These are phyloP conservation scores for Maylandia zebra DNA, from an alignment of 2,113 vertebrate species.

Conservation along the genomic window DNA sequence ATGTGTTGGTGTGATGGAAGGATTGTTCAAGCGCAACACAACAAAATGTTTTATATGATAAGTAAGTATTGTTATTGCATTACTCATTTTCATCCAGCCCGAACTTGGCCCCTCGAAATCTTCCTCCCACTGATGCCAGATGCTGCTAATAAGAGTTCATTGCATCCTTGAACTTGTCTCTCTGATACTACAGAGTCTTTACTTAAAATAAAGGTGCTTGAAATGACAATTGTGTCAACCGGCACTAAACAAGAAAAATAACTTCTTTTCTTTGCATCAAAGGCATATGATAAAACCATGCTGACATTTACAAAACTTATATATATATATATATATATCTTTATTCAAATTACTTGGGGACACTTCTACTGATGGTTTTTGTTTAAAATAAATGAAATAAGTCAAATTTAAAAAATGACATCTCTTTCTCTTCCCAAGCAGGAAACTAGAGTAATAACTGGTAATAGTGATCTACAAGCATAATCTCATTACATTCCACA, in stretches of 20 bases:
- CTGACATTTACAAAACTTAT: not conserved
- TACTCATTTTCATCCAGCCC: not conserved
- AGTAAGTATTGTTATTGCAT: not conserved
- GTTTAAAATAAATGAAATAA: not conserved
- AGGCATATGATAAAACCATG: not conserved
- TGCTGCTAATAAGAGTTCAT: not conserved
- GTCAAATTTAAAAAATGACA: not conserved
- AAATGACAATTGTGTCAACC: not conserved
- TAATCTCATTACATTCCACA: not conserved
- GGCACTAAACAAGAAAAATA: rapidly evolving
- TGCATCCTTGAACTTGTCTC: not conserved
- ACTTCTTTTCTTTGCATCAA: not conserved
- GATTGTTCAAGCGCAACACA: not conserved
- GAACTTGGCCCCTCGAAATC: not conserved
- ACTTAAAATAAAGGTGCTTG: not conserved
- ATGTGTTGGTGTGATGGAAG: not conserved
- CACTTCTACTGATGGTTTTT: not conserved
- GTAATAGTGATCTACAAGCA: not conserved
- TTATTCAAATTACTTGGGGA: slow-evolving; percentile 20
- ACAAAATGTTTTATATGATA: not conserved
- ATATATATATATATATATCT: not conserved
- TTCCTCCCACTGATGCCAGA: not conserved
- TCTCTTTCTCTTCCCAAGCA: not conserved
- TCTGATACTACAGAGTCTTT: not conserved
- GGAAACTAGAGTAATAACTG: not conserved